Evolutionary conservation across 2,797 vertebrate species (phyloP).

Genomic region (Heteromormyrus szaboi): DNA sequence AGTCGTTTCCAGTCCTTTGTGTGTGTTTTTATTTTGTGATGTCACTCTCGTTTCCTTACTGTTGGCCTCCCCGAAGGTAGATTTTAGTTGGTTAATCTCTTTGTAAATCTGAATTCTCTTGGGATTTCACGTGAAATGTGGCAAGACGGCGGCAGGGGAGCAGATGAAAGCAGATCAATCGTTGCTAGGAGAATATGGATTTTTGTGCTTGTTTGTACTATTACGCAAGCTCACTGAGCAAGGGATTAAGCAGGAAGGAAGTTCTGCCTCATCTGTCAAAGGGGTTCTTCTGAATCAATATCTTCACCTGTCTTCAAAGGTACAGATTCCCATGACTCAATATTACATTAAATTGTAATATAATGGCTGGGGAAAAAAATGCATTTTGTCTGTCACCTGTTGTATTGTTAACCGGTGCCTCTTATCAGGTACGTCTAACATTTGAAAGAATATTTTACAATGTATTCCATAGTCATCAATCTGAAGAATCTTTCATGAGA

Average conservation of each 20-base stretch:
- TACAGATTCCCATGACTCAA: background rate
- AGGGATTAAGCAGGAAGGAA: background rate
- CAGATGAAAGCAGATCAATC: constrained; percentile 28
- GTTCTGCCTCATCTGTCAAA: background rate
- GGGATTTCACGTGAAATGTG: background rate
- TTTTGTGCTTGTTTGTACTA: constrained; percentile 13
- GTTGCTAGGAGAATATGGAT: constrained; percentile 31
- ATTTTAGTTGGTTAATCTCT: background rate
- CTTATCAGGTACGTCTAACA: background rate
- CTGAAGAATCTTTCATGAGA: background rate
- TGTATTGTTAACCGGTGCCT: background rate
- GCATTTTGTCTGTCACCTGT: background rate
- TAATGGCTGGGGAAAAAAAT: background rate
- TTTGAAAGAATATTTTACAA: background rate
- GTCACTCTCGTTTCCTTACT: background rate
- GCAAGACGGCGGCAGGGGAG: background rate
- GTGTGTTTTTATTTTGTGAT: background rate
- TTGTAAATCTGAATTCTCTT: background rate
- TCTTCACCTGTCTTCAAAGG: constrained; percentile 9
- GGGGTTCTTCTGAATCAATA: background rate
- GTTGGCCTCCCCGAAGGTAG: background rate
- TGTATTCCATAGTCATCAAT: background rate
- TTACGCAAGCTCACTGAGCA: background rate
- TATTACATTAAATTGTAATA: background rate
- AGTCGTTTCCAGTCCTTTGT: background rate